These are phyloP conservation scores for Bubo blakistoni DNA, from an alignment of 2,113 vertebrate species.

Conservation along the genomic window DNA sequence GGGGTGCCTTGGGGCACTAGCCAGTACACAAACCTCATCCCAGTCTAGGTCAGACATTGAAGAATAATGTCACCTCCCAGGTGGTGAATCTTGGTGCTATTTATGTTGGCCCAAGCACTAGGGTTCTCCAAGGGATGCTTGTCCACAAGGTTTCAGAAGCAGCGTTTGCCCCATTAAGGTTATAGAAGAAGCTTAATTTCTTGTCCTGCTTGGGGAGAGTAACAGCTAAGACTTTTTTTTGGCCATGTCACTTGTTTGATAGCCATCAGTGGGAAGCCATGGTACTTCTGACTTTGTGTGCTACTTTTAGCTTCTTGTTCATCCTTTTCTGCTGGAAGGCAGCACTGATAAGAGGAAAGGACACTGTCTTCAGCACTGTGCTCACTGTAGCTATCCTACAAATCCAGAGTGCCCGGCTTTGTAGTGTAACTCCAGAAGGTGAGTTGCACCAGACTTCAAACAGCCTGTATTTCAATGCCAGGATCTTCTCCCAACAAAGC, in stretches of 20 bases:
- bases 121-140: neutral
- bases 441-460: neutral
- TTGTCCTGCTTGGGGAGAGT: neutral
- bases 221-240: neutral
- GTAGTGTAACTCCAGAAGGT: neutral
- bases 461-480: neutral
- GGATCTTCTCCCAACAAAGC: neutral
- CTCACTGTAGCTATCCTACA: neutral
- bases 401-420: neutral
- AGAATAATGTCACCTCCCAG: neutral
- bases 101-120: neutral
- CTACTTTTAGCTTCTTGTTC: neutral
- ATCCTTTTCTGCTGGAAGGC: neutral
- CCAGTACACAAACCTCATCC: neutral
- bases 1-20: neutral
- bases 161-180: neutral
- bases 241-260: neutral
- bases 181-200: neutral
- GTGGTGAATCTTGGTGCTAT: neutral
- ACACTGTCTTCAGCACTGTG: neutral
- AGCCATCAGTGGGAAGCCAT: neutral
- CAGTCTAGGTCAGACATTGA: neutral
- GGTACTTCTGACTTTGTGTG: neutral
- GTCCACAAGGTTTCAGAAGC: neutral
- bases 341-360: neutral